phyloP scores from a whole-genome alignment of 2,113 vertebrate genomes.

The Fregata magnificens region DNA sequence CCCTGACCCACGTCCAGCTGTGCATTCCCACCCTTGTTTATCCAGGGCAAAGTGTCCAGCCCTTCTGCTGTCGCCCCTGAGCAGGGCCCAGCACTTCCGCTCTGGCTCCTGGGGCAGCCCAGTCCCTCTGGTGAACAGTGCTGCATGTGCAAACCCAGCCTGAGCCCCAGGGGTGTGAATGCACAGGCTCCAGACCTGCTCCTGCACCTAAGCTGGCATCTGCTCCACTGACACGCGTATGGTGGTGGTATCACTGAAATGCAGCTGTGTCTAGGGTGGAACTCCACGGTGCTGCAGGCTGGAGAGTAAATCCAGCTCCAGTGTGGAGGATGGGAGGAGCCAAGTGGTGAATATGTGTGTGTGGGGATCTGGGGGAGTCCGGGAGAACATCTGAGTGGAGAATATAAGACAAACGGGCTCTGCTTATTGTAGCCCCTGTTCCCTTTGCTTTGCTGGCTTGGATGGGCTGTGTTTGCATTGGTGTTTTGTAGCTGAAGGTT shows the following conservation, averaged over 20 bases:
- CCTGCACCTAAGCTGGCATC: neutral
- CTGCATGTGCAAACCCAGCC: neutral
- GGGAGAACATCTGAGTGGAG: neutral
- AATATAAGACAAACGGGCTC: neutral
- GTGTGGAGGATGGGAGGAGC: neutral
- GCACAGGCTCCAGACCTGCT: neutral
- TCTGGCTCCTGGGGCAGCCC: neutral
- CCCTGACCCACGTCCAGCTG: neutral
- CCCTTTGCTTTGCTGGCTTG: neutral
- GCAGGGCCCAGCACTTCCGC: neutral
- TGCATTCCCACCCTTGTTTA: neutral
- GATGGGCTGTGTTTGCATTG: neutral
- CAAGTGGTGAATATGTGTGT: neutral
- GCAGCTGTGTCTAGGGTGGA: neutral
- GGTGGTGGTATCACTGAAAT: neutral
- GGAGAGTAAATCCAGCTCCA: neutral
- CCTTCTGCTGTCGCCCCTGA: neutral
- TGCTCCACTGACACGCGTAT: fast-evolving
- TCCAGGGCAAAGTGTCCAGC: neutral
- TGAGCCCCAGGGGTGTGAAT: neutral
- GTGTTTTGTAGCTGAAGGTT: neutral
- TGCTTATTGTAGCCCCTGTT: neutral
- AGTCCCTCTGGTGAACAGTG: neutral
- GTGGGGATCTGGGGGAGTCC: neutral
- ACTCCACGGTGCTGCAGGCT: neutral